A percentile compares a stretch with the other conserved stretches of the same genome.
Evolutionary conservation across 2,888 invertebrate species (phyloP).

Genomic region (Hyposoter dolosus): DNA sequence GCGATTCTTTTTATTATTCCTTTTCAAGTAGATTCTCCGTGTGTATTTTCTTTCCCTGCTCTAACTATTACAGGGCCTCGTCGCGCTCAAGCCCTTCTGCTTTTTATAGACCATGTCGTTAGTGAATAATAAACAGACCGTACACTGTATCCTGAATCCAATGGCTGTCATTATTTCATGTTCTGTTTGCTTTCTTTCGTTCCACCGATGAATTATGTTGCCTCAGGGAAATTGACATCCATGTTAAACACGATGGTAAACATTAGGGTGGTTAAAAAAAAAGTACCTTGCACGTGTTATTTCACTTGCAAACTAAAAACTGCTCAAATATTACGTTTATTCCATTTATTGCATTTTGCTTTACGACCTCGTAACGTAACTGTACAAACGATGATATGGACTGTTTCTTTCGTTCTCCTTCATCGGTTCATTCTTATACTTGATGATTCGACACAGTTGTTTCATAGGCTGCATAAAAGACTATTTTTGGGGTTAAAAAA

Average conservation of each 20-base stretch:
- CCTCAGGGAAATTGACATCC: conserved; percentile 19
- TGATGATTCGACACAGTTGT: background rate
- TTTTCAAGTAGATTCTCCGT: background rate
- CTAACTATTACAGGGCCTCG: conserved; percentile 3
- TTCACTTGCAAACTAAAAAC: background rate
- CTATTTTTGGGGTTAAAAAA: background rate
- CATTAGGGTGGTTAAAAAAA: conserved; percentile 11
- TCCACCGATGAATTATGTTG: conserved; percentile 33
- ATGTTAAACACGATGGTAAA: conserved; percentile 9
- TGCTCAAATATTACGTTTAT: background rate
- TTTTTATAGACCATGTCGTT: conserved; percentile 12
- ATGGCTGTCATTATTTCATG: conserved; percentile 12
- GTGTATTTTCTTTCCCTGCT: background rate
- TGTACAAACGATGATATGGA: background rate
- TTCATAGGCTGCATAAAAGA: background rate
- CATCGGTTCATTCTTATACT: background rate
- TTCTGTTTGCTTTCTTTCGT: conserved; percentile 8
- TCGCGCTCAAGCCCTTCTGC: background rate
- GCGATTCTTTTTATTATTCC: conserved; percentile 14
- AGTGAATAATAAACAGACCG: conserved; percentile 38
- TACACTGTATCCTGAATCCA: conserved; percentile 11
- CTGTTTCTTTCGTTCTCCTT: background rate
- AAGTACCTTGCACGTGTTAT: background rate
- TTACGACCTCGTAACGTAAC: background rate
- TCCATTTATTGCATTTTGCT: background rate